Conservation (phyloP, 2,797 vertebrate species). For the Gastrophryne carolinensis region DNA sequence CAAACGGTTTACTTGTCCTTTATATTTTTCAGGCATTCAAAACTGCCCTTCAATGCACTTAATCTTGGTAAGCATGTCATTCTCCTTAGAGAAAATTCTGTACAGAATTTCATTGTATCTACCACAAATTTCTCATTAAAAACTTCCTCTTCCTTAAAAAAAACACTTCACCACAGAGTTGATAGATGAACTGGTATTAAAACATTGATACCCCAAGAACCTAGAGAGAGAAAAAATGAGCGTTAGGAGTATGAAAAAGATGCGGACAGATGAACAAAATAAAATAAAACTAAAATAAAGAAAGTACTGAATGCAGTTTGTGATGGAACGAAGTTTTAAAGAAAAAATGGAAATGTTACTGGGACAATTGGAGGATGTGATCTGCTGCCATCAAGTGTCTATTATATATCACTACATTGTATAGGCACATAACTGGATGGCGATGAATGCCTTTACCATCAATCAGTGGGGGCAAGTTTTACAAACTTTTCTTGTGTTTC, state of each 20-base stretch:
- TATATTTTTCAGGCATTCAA: slow-evolving; percentile 92
- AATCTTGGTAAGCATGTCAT: slow-evolving; percentile 90
- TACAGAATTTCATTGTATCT: slow-evolving; percentile 91
- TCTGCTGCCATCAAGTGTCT: slow-evolving; percentile 66
- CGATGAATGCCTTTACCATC: not conserved
- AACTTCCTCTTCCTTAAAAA: slow-evolving; percentile 83
- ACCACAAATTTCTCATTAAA: slow-evolving; percentile 82
- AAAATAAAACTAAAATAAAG: slow-evolving; percentile 20
- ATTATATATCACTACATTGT: slow-evolving; percentile 52
- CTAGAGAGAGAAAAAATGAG: slow-evolving; percentile 69
- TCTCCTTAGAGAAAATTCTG: slow-evolving; percentile 93
- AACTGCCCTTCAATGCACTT: slow-evolving; percentile 96
- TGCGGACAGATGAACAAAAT: slow-evolving; percentile 27
- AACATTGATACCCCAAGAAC: slow-evolving; percentile 98
- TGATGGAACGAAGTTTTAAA: slow-evolving; percentile 2
- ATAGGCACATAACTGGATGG: no score
- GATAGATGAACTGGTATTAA: slow-evolving; percentile 84
- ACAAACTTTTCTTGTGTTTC: slow-evolving; percentile 52
- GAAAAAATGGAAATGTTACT: slow-evolving; percentile 28
- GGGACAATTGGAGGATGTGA: not conserved
- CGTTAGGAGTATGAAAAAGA: slow-evolving; percentile 50
- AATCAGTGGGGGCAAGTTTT: not conserved
- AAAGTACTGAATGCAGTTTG: not conserved
- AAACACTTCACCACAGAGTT: slow-evolving; percentile 90
- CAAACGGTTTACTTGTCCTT: slow-evolving; percentile 84